Evolutionary conservation across 2,797 vertebrate genomes (phyloP).

Genomic region (Megaceryle alcyon): DNA sequence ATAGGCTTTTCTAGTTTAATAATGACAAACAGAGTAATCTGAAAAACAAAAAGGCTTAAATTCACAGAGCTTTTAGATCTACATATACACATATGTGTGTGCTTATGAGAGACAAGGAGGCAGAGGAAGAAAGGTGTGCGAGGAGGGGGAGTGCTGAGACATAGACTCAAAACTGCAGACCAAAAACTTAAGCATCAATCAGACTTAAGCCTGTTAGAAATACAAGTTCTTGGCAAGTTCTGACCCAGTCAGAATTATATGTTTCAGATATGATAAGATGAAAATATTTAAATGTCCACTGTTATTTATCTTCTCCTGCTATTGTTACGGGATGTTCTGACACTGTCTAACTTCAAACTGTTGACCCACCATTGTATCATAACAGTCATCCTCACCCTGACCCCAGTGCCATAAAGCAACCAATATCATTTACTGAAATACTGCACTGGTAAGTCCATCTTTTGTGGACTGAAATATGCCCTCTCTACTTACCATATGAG

Average conservation of each 20-base stretch:
- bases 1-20: neutral
- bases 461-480: constrained; percentile 11
- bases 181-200: neutral
- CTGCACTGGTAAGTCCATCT: neutral
- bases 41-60: neutral
- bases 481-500: neutral
- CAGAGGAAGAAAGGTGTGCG: neutral
- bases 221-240: neutral
- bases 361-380: neutral
- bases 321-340: neutral
- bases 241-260: neutral
- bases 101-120: neutral
- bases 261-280: neutral
- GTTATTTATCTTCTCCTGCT: neutral
- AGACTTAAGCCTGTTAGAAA: neutral
- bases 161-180: neutral
- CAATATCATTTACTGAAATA: neutral
- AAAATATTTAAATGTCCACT: neutral
- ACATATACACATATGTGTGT: accelerated
- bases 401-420: constrained; percentile 1
- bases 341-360: neutral
- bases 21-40: neutral
- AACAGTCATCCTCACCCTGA: neutral
- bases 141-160: neutral
- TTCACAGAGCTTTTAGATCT: neutral